Percentiles rank a stretch among this genome's conserved stretches.
Evolutionary conservation across 2,797 vertebrate genomes (phyloP).

Genomic region (Schizopygopsis malacanthus): DNA sequence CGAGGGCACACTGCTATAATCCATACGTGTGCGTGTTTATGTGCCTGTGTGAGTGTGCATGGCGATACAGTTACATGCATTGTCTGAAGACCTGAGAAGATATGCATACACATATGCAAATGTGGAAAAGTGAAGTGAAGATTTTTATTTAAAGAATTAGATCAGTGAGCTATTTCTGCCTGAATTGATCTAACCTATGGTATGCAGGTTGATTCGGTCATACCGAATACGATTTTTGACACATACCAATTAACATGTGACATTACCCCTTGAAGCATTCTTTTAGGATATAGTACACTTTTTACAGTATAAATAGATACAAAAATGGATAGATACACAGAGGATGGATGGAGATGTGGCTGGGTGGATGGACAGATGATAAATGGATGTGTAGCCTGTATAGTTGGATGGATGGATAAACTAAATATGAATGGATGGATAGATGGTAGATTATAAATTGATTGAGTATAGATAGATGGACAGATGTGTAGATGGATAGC

Average conservation of each 20-base stretch:
- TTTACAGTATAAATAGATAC: neutral
- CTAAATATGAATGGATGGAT: neutral
- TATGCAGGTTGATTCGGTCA: neutral
- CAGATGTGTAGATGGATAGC: neutral
- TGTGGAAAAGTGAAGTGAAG: constrained; percentile 5
- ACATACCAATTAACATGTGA: neutral
- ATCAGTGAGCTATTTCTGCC: neutral
- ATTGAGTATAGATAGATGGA: neutral
- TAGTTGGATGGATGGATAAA: neutral
- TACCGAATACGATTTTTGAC: neutral
- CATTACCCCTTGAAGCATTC: neutral
- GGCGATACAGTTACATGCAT: neutral
- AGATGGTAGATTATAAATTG: neutral
- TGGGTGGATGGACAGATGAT: neutral
- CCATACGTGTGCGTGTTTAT: neutral
- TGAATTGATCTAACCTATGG: neutral
- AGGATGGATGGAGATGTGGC: too few species aligned
- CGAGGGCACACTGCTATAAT: constrained; percentile 1
- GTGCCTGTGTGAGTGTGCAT: constrained; percentile 26
- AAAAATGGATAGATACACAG: neutral
- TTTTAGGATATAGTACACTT: neutral
- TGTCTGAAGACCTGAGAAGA: neutral
- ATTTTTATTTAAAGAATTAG: neutral
- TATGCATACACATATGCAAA: neutral
- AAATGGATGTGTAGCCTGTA: neutral